Evolutionary conservation across 2,888 invertebrate species (phyloP), one percentile per base, ranked within the genome.

Genomic region (Lithophane leautieri): DNA sequence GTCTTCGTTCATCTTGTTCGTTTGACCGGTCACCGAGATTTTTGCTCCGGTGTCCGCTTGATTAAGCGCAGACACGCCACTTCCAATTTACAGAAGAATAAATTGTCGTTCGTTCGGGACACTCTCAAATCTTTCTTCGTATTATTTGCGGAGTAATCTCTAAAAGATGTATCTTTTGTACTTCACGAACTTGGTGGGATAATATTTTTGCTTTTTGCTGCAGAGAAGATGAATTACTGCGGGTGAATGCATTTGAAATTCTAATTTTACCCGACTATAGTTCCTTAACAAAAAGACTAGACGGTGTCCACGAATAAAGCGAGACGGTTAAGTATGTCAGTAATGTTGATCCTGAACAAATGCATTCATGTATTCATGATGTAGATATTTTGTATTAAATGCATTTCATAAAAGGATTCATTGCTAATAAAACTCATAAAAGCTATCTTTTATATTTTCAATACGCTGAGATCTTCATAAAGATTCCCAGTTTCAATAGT

Each of bases 301-400:
- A 81, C 86, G 86, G 86, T 86, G 87, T 91, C 92, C 90, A 89
- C 90, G 92, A 94, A 93, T 94, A 92, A 76, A 73, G 84, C 90
- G 91, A 93, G 93, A 94, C 94, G 88, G 88, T 88, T 90, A 92
- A 93, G 90, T 92, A 94, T 93, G 92, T 92, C 91, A 92, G 90
- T 89, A 91, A 93, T 91, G 91, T 87, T 86, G 90, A 89, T 90
- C 86, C 86, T 78, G 70, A 87, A 86, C 74, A 71, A 82, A 85
- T 84, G 76, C 79, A 83, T 84, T 81, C 82, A 77, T 69, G 42
- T 70, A 73, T 81, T 66, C 73, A 70, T 76, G 62, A 80, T 76
- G 66, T 42, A 50, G 50, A 50, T 9, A 65, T 70, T 56, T 73
- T 70, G 44, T 61, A 73, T 71, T 47, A 70, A 78, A 52, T 47